A percentile compares a stretch with the other conserved stretches of the same genome.
phyloP scores from a whole-genome alignment of 1,140 invertebrate genomes.

The Drosophila orosa region DNA sequence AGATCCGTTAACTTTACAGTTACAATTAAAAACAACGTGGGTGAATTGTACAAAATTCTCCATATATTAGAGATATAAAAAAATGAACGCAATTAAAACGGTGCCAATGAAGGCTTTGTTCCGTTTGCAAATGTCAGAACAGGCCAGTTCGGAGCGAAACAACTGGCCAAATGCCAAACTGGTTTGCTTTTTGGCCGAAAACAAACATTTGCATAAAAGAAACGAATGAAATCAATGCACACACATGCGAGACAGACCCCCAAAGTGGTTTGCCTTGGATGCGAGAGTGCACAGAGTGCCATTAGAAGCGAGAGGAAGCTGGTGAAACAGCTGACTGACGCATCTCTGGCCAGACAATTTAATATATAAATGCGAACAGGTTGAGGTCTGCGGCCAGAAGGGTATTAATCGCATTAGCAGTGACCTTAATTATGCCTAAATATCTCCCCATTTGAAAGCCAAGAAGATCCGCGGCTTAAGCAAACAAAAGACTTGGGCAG shows the following conservation, averaged over 20 bases:
- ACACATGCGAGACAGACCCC: constrained; percentile 32
- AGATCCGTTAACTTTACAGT: constrained; percentile 19
- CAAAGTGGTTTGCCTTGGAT: constrained; percentile 57
- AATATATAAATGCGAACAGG: constrained; percentile 33
- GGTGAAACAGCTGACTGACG: constrained; percentile 49
- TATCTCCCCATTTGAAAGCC: not conserved
- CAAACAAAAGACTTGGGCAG: constrained; percentile 58
- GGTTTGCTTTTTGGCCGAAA: constrained; percentile 48
- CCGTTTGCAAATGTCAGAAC: constrained; percentile 58
- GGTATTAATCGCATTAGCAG: constrained; percentile 28
- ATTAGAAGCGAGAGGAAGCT: constrained; percentile 42
- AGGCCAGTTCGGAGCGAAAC: constrained; percentile 2
- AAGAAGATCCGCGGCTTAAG: constrained; percentile 4
- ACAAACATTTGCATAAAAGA: constrained; percentile 58
- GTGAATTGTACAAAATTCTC: constrained; percentile 16
- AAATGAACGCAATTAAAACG: constrained; percentile 43
- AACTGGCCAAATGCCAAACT: constrained; percentile 55
- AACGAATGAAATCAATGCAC: constrained; percentile 59
- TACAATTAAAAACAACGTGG: constrained; percentile 11
- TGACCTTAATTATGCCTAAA: constrained; percentile 55
- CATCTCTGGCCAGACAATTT: constrained; percentile 40
- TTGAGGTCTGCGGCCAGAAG: constrained; percentile 10
- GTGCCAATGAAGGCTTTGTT: constrained; percentile 54
- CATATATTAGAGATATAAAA: constrained; percentile 20
- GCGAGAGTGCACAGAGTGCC: constrained; percentile 18